phyloP scores from a whole-genome alignment of 2,797 vertebrate genomes.

The Prionace glauca region DNA sequence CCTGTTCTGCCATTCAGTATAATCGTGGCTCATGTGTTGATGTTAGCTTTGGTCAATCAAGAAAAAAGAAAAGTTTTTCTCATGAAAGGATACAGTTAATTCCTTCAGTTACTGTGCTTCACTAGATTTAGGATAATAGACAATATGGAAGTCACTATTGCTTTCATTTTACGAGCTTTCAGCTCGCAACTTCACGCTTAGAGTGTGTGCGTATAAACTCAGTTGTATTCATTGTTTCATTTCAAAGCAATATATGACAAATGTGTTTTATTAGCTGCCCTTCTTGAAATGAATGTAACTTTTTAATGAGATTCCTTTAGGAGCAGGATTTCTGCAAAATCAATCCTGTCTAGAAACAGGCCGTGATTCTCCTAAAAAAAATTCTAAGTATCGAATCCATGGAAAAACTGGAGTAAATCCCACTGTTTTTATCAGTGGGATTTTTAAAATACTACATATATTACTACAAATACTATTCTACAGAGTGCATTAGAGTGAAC shows the following conservation, averaged over 20 bases:
- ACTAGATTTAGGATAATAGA: not conserved
- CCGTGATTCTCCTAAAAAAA: too few relatives aligned
- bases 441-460: too few relatives aligned
- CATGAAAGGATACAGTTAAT: not conserved
- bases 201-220: not conserved
- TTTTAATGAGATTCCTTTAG: not conserved
- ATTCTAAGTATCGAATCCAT: too few relatives aligned
- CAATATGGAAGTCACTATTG: not conserved
- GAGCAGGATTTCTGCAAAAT: not conserved
- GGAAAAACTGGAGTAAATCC: too few relatives aligned
- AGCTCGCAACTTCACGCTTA: not conserved
- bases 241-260: not conserved
- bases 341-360: not conserved
- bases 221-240: not conserved
- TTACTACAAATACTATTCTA: too few relatives aligned
- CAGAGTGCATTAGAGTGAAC: too few relatives aligned
- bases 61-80: not conserved
- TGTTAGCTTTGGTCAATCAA: not conserved
- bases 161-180: not conserved
- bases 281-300: not conserved
- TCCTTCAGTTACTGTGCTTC: not conserved
- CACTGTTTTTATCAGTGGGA: too few relatives aligned
- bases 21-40: too few relatives aligned
- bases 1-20: too few relatives aligned
- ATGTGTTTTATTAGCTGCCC: not conserved